Percentiles rank a stretch among this genome's conserved stretches.
phyloP scores from a whole-genome alignment of 2,113 vertebrate genomes.

The Protomyctophum bolini region DNA sequence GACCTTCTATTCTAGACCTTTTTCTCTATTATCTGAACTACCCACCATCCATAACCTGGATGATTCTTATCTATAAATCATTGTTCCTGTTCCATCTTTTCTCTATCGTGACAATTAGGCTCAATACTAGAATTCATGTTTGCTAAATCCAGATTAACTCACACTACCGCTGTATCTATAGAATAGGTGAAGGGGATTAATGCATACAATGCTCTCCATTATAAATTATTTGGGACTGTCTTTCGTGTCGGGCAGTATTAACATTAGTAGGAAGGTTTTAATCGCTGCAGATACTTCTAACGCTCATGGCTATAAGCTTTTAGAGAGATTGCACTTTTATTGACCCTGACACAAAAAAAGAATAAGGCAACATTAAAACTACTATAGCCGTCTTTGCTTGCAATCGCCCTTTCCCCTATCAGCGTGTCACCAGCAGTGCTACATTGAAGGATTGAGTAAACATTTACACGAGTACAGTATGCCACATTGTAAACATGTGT shows the following conservation, averaged over 20 bases:
- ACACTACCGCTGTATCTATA: slow-evolving; percentile 54
- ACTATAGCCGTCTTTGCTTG: neutral
- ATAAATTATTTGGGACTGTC: slow-evolving; percentile 39
- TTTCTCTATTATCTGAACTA: slow-evolving; percentile 63
- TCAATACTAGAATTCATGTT: slow-evolving; percentile 63
- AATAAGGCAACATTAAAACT: neutral
- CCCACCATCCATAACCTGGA: slow-evolving; percentile 61
- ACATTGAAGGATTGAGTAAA: neutral
- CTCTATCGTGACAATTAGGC: slow-evolving; percentile 58
- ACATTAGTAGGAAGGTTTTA: slow-evolving; percentile 30
- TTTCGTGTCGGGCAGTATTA: slow-evolving; percentile 51
- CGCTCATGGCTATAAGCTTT: slow-evolving; percentile 3
- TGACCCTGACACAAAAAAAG: slow-evolving; percentile 20
- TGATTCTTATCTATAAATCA: slow-evolving; percentile 66
- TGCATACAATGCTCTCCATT: slow-evolving; percentile 55
- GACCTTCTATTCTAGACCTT: slow-evolving; percentile 68
- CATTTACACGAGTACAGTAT: neutral
- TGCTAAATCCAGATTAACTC: slow-evolving; percentile 71
- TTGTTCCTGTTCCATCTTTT: slow-evolving; percentile 51
- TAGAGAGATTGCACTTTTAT: slow-evolving; percentile 23
- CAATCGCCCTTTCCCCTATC: neutral
- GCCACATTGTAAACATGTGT: neutral
- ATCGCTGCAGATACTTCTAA: slow-evolving; percentile 37
- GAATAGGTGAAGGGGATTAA: slow-evolving; percentile 66
- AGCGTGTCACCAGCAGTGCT: neutral